phyloP scores from a whole-genome alignment of 2,797 vertebrate species.

The Ceyx erithaca region DNA sequence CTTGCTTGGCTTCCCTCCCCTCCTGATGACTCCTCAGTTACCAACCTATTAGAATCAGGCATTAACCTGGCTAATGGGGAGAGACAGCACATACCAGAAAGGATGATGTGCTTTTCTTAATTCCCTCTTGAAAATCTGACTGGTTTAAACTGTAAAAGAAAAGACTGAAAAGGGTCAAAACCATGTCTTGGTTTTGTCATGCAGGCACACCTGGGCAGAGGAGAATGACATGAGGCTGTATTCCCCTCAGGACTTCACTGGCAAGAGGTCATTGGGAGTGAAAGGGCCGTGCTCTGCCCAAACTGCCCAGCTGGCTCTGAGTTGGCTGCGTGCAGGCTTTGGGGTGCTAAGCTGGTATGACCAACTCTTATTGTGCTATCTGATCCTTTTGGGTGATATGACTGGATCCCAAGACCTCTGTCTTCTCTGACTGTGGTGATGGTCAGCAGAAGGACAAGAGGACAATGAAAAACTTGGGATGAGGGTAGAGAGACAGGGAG shows the following conservation, averaged over 20 bases:
- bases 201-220: background rate
- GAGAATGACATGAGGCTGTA: background rate
- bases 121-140: background rate
- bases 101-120: slow-evolving; percentile 21
- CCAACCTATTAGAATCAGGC: slow-evolving; percentile 7
- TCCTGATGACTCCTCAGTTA: background rate
- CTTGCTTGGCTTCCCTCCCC: slow-evolving; percentile 18
- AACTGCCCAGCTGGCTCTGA: background rate
- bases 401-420: background rate
- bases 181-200: background rate
- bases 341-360: background rate
- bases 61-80: slow-evolving; percentile 57
- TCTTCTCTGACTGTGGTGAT: background rate
- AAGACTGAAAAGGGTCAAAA: background rate
- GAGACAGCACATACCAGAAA: slow-evolving; percentile 45
- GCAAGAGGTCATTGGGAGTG: background rate
- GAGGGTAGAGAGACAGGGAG: background rate
- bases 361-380: background rate
- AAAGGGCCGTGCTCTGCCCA: background rate
- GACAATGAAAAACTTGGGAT: rapidly evolving
- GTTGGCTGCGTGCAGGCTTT: background rate
- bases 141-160: background rate
- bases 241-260: background rate
- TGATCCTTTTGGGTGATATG: background rate
- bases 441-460: background rate